Evolutionary conservation across 2,888 invertebrate species (phyloP).

Genomic region (Ectemnius lituratus): DNA sequence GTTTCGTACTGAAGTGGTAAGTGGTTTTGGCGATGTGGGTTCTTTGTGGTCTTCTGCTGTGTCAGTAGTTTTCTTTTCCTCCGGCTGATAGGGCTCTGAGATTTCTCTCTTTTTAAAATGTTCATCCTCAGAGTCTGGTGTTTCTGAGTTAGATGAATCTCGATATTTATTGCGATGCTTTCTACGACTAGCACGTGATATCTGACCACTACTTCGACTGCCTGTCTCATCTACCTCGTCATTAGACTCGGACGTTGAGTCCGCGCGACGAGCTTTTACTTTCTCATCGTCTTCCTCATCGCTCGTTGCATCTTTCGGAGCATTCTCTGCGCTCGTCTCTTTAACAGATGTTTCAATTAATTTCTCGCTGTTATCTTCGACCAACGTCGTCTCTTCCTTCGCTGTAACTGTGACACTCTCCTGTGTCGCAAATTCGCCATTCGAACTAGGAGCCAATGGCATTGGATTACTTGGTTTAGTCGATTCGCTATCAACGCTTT

Average conservation of each 20-base stretch:
- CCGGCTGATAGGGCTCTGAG: slow-evolving; percentile 45
- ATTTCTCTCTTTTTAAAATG: slow-evolving; percentile 52
- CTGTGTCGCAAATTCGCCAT: slow-evolving; percentile 45
- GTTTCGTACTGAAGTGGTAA: slow-evolving; percentile 43
- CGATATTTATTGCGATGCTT: slow-evolving; percentile 71
- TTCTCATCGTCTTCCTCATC: slow-evolving; percentile 55
- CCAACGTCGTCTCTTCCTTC: slow-evolving; percentile 44
- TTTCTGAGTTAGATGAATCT: slow-evolving; percentile 73
- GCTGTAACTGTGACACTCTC: slow-evolving; percentile 29
- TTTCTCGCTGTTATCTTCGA: slow-evolving; percentile 44
- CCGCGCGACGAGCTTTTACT: slow-evolving; percentile 42
- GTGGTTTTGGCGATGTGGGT: slow-evolving; percentile 44
- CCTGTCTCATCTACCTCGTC: slow-evolving; percentile 49
- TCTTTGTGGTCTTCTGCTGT: slow-evolving; percentile 43
- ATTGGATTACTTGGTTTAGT: slow-evolving; percentile 46
- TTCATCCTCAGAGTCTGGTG: slow-evolving; percentile 73
- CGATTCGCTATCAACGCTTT: slow-evolving; percentile 59
- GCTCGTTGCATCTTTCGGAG: slow-evolving; percentile 44
- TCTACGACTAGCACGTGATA: slow-evolving; percentile 65
- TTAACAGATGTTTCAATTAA: slow-evolving; percentile 33
- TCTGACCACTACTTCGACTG: slow-evolving; percentile 44
- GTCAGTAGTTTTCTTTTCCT: slow-evolving; percentile 48
- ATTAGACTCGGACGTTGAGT: slow-evolving; percentile 61
- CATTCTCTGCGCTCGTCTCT: slow-evolving; percentile 39
- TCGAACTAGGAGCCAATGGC: slow-evolving; percentile 47